Conservation (phyloP, 1,140 invertebrate species). For the Formica exsecta region DNA sequence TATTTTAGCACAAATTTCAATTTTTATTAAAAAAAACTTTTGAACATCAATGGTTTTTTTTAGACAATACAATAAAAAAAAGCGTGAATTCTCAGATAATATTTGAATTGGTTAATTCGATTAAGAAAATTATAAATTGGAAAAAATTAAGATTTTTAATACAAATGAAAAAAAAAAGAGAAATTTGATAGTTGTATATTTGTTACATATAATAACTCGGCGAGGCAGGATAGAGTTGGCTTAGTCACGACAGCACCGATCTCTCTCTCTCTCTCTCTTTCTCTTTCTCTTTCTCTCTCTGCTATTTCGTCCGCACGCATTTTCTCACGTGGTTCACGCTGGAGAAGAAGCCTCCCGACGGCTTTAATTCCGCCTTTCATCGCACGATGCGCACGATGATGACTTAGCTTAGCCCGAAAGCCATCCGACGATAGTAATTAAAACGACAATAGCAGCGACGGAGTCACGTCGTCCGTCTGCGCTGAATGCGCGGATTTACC, state of each 20-base stretch:
- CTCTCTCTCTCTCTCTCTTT: too few species aligned
- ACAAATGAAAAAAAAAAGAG: too few species aligned
- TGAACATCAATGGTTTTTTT: too few species aligned
- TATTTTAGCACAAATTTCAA: too few species aligned
- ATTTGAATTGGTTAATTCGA: too few species aligned
- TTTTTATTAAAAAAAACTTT: too few species aligned
- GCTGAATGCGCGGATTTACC: conserved; percentile 61
- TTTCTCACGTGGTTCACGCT: conserved; percentile 50
- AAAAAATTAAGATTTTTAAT: too few species aligned
- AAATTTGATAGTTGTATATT: too few species aligned
- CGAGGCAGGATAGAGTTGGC: conserved; percentile 32
- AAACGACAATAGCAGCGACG: conserved; percentile 39
- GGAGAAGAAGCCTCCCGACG: neutral
- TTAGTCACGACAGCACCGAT: conserved; percentile 45
- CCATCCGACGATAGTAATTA: conserved; percentile 39
- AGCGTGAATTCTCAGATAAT: too few species aligned
- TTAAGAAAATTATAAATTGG: too few species aligned
- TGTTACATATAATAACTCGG: conserved; percentile 4
- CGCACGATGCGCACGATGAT: conserved; percentile 12
- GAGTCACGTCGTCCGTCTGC: neutral
- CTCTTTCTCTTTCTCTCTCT: neutral
- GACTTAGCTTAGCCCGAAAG: neutral
- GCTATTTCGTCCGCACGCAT: conserved; percentile 45
- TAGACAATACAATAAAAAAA: too few species aligned
- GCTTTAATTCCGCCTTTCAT: conserved; percentile 26